Percentiles rank a stretch among this genome's conserved stretches.
These are phyloP conservation scores for Tetramorium alpestre DNA, from an alignment of 1,140 invertebrate species.

Conservation along the genomic window DNA sequence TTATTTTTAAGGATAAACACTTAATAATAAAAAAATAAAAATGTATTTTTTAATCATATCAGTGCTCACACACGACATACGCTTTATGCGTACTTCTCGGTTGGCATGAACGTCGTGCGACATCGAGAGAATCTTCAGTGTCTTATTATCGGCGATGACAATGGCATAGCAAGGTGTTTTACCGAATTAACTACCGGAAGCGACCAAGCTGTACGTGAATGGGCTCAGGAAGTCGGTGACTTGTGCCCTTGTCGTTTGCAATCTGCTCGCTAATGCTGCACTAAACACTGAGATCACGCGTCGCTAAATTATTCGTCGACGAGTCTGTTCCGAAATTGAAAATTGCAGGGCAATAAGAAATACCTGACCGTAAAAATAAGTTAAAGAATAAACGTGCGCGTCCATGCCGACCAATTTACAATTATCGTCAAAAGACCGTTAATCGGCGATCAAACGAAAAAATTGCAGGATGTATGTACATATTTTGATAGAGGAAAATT, in stretches of 20 bases:
- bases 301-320: background rate
- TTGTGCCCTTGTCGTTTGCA: conserved; percentile 28
- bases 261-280: conserved; percentile 7
- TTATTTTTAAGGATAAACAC: background rate
- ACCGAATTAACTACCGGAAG: conserved; percentile 53
- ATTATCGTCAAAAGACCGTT: background rate
- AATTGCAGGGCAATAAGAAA: conserved; percentile 6
- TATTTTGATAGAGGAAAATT: conserved; percentile 6
- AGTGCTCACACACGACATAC: background rate
- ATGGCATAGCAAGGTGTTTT: conserved; percentile 49
- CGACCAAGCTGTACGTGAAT: background rate
- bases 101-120: background rate
- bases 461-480: conserved; percentile 22
- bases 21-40: background rate
- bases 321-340: background rate
- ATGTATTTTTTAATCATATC: background rate
- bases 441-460: background rate
- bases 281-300: conserved; percentile 3
- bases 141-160: conserved; percentile 53
- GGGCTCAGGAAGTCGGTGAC: conserved; percentile 1
- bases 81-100: background rate
- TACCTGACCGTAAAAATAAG: background rate
- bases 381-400: background rate
- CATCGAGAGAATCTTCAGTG: conserved; percentile 20
- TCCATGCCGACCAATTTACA: background rate